phyloP scores from a whole-genome alignment of 2,113 vertebrate genomes.

The Odontophorus gujanensis region DNA sequence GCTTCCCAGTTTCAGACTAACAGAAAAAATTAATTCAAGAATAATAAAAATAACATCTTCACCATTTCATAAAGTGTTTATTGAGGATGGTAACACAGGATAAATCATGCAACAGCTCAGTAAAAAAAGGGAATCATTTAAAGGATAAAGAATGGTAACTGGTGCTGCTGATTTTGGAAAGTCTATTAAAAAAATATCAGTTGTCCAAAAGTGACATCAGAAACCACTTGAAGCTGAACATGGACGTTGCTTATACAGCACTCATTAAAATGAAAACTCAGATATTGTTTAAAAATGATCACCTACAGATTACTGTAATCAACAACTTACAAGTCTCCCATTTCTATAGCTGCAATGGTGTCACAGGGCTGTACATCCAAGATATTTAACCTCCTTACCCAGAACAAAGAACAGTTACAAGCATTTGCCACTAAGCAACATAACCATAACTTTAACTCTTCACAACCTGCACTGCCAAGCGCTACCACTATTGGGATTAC shows the following conservation, averaged over 20 bases:
- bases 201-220: constrained; percentile 64
- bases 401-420: neutral
- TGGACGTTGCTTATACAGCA: constrained; percentile 64
- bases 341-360: neutral
- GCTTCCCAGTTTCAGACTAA: neutral
- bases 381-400: neutral
- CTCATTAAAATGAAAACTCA: constrained; percentile 49
- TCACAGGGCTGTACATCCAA: neutral
- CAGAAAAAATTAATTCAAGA: neutral
- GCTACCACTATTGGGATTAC: neutral
- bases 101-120: constrained; percentile 83
- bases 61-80: constrained; percentile 82
- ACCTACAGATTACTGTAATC: constrained; percentile 49
- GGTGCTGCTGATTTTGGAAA: constrained; percentile 73
- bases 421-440: neutral
- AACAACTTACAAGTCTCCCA: constrained; percentile 19
- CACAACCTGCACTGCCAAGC: constrained; percentile 1
- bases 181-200: constrained; percentile 68
- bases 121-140: constrained; percentile 76
- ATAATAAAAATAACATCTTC: neutral
- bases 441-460: neutral
- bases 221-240: constrained; percentile 67
- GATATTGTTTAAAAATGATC: constrained; percentile 49
- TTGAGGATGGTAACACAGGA: constrained; percentile 83
- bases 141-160: constrained; percentile 75